These are phyloP conservation scores for Glyptemys insculpta DNA, from an alignment of 2,797 vertebrate species.

Conservation along the genomic window DNA sequence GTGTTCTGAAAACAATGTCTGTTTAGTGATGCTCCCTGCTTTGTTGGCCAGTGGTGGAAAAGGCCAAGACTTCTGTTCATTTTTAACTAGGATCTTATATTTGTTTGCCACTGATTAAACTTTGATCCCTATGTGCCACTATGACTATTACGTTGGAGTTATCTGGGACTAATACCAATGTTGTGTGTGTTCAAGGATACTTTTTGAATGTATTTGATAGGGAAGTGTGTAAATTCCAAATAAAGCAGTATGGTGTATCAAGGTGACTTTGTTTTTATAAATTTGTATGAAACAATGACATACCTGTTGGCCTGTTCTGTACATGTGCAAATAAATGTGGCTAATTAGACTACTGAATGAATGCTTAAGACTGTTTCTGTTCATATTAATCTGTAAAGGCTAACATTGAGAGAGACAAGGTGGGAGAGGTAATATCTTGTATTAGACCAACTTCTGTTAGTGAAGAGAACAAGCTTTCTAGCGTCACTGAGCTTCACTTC, in stretches of 20 bases:
- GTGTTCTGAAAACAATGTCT: constrained; percentile 33
- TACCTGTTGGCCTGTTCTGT: constrained; percentile 81
- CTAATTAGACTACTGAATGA: constrained; percentile 78
- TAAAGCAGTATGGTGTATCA: constrained; percentile 75
- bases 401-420: not conserved
- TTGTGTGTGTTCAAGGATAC: constrained; percentile 67
- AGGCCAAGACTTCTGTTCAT: constrained; percentile 27
- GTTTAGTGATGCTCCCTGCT: constrained; percentile 45
- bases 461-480: not conserved
- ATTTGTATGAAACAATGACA: constrained; percentile 81
- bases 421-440: not conserved
- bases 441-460: not conserved
- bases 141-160: constrained; percentile 59
- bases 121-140: constrained; percentile 64
- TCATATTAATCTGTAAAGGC: not conserved
- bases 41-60: constrained; percentile 51
- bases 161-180: constrained; percentile 58
- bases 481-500: not conserved
- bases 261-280: constrained; percentile 82
- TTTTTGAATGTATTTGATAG: constrained; percentile 68
- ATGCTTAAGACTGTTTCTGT: constrained; percentile 74
- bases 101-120: constrained; percentile 49
- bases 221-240: not conserved
- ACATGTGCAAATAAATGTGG: constrained; percentile 87
- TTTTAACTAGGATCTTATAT: constrained; percentile 29